phyloP scores from a whole-genome alignment of 2,888 invertebrate genomes.

The Neoascia interrupta region DNA sequence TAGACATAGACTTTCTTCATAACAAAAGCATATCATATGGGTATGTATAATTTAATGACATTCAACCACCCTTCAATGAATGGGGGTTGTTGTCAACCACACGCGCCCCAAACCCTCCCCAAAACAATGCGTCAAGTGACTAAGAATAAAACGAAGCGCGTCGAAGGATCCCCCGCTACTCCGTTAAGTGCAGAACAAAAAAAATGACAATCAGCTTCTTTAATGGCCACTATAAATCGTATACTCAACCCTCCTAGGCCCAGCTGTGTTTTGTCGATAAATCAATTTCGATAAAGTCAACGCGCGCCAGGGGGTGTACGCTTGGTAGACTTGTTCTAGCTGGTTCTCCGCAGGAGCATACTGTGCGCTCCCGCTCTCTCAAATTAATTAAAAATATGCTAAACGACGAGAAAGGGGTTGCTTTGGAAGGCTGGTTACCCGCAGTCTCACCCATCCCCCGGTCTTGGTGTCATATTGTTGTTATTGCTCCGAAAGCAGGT shows the following conservation, averaged over 20 bases:
- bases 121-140: slow-evolving; percentile 23
- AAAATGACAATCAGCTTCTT: slow-evolving; percentile 74
- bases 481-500: slow-evolving; percentile 41
- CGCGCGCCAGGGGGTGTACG: slow-evolving; percentile 5
- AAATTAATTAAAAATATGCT: slow-evolving; percentile 69
- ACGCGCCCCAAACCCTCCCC: slow-evolving; percentile 28
- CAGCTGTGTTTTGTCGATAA: slow-evolving; percentile 68
- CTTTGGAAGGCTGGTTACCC: not conserved
- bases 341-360: slow-evolving; percentile 41
- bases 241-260: slow-evolving; percentile 10
- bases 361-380: not conserved
- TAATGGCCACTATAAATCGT: slow-evolving; percentile 76
- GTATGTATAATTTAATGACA: slow-evolving; percentile 63
- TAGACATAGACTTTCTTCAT: slow-evolving; percentile 29
- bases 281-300: slow-evolving; percentile 67
- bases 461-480: slow-evolving; percentile 45
- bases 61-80: slow-evolving; percentile 9
- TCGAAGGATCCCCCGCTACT: slow-evolving; percentile 13
- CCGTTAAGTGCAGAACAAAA: slow-evolving; percentile 19
- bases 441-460: not conserved
- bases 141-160: slow-evolving; percentile 36
- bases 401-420: slow-evolving; percentile 42
- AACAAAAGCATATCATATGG: slow-evolving; percentile 56
- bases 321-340: slow-evolving; percentile 19
- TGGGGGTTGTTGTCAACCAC: slow-evolving; percentile 4